A percentile compares a stretch with the other conserved stretches of the same genome.
Evolutionary conservation across 37 sponge, comb jelly and placozoan genomes (phyloP).

Genomic region (Ephydatia muelleri): DNA sequence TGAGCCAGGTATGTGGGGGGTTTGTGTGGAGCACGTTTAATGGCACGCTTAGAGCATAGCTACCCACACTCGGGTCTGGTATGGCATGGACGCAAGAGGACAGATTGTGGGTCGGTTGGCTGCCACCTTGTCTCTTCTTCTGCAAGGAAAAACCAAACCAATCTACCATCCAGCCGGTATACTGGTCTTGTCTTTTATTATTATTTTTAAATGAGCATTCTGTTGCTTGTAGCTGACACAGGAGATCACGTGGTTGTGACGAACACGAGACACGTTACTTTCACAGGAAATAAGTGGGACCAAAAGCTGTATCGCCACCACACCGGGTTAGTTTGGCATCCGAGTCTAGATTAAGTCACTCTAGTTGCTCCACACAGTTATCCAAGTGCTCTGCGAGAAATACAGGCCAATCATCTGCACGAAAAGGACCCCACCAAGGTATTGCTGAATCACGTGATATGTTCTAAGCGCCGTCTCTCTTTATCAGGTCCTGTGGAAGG

Average conservation of each 20-base stretch:
- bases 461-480: not conserved
- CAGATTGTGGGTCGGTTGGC: constrained; percentile 88
- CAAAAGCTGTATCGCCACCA: constrained; percentile 89
- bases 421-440: constrained; percentile 69
- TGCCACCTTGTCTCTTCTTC: constrained; percentile 44
- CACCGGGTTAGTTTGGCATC: constrained; percentile 69
- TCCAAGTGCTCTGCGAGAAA: constrained; percentile 81
- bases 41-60: constrained; percentile 53
- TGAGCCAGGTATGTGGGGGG: not conserved
- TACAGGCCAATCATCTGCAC: constrained; percentile 63
- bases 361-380: constrained; percentile 50
- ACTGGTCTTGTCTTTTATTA: not conserved
- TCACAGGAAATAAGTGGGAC: constrained; percentile 86
- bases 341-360: not conserved
- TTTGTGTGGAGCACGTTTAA: not conserved
- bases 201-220: no score
- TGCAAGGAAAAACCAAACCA: constrained; percentile 92
- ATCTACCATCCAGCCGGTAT: constrained; percentile 91
- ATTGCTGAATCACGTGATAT: not conserved
- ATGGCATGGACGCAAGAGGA: constrained; percentile 68
- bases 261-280: constrained; percentile 74
- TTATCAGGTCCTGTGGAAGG: constrained; percentile 70
- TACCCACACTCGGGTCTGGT: constrained; percentile 87
- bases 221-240: constrained; percentile 64
- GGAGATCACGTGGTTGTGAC: constrained; percentile 88